A percentile compares a stretch with the other conserved stretches of the same genome.
These are phyloP conservation scores for Tenualosa ilisha DNA, from an alignment of 2,797 vertebrate species.

Conservation along the genomic window DNA sequence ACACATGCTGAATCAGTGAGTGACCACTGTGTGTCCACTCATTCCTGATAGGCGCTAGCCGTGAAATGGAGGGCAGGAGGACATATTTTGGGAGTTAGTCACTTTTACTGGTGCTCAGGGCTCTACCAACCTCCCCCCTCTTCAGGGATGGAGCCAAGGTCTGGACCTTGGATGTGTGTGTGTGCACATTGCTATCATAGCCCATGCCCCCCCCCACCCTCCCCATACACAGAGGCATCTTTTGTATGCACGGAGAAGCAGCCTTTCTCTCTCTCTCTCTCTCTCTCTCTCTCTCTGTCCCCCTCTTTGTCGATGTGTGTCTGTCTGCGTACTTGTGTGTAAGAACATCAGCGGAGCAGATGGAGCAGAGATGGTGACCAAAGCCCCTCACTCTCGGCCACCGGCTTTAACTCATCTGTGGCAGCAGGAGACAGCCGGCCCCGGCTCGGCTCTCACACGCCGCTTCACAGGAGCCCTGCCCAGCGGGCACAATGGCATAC, in stretches of 20 bases:
- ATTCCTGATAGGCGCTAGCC: not conserved
- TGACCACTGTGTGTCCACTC: not conserved
- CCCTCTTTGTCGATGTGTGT: not conserved
- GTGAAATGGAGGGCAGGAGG: conserved; percentile 2
- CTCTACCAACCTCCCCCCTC: not conserved
- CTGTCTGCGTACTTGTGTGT: not conserved
- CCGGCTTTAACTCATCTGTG: conserved; percentile 32
- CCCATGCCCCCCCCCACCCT: not conserved
- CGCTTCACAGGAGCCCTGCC: not conserved
- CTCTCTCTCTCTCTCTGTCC: conserved; percentile 6
- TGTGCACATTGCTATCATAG: not conserved
- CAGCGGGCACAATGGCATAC: conserved; percentile 31
- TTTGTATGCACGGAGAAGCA: not conserved
- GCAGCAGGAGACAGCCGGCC: conserved; percentile 29
- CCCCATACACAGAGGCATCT: not conserved
- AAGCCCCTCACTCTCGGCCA: conserved; percentile 18
- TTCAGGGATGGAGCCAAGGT: not conserved
- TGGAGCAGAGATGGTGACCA: conserved; percentile 8
- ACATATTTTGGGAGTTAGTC: conserved; percentile 45
- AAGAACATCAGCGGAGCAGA: conserved; percentile 34
- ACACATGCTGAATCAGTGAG: not conserved
- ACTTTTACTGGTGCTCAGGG: not conserved
- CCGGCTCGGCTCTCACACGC: not conserved
- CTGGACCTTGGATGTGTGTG: not conserved
- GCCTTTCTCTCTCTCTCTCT: not conserved